phyloP scores from a whole-genome alignment of 2,797 vertebrate species.

The Melopsittacus undulatus region DNA sequence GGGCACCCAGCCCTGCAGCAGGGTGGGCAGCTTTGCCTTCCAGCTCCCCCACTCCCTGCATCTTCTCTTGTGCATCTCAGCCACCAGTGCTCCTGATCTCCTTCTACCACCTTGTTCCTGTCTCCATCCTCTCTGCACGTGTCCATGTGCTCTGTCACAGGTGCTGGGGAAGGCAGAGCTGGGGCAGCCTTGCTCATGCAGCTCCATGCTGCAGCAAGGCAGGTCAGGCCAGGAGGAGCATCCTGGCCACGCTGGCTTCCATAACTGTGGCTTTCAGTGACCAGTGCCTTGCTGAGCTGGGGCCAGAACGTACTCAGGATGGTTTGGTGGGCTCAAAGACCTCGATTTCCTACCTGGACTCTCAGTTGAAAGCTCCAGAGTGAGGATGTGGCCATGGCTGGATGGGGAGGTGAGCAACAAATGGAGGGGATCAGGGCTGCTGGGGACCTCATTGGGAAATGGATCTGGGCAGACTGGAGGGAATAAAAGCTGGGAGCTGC shows the following conservation, averaged over 20 bases:
- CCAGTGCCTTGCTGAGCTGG: background rate
- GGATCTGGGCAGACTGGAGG: background rate
- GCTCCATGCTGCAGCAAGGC: background rate
- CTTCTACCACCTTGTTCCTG: accelerated
- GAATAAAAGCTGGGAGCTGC: background rate
- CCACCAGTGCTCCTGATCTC: background rate
- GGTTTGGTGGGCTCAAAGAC: background rate
- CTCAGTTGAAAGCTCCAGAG: background rate
- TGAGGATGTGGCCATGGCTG: accelerated
- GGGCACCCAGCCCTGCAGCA: background rate
- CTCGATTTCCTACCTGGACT: background rate
- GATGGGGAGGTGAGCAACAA: background rate
- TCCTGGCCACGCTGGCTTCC: background rate
- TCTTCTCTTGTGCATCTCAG: background rate
- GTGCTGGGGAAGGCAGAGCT: background rate
- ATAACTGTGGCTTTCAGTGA: background rate
- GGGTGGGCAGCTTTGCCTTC: background rate
- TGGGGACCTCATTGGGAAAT: background rate
- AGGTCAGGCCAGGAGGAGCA: background rate
- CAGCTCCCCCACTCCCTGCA: background rate
- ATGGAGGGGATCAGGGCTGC: background rate
- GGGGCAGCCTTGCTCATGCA: background rate
- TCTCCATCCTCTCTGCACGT: background rate
- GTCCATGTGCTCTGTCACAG: background rate
- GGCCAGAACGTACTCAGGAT: background rate